Evolutionary conservation across 2,888 invertebrate species (phyloP), one percentile per base, ranked within the genome.

Genomic region (Drosophila yooni): DNA sequence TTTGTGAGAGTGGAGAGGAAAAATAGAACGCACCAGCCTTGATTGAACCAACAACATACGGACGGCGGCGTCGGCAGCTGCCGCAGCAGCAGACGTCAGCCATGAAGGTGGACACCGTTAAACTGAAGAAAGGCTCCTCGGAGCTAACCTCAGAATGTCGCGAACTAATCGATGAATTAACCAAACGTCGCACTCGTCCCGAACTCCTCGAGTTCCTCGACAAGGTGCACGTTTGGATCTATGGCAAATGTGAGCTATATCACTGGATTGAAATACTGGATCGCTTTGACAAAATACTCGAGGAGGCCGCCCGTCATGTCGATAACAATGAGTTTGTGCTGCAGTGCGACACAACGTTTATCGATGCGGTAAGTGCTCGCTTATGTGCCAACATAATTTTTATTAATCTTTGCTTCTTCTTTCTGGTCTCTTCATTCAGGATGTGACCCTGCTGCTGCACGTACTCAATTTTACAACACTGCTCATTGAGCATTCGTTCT

Each of bases 211-310:
- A 96, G 92, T 92, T 91, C 51, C 93, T 97, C 66, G 95, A 95
- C 73, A 95, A 95, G 79, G 95, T 97, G 76, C 96, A 96, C 84
- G 95, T 96, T 50, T 97, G 97, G 97, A 96, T 96, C 34, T 97
- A 96, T 93, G 97, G 97, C 61, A 97, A 97, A 94, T 97, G 97
- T 92, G 97, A 97, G 93, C 93, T 97, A 25, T 96, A 96, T 89
- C 97, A 97, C 92, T 97, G 97, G 97, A 96, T 97, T 75, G 96
- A 97, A 93, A 95, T 97, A 27, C 93, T 97, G 64, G 97, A 97
- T 93, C 94, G 95, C 51, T 96, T 96, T 89, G 96, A 96, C 91
- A 94, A 94, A 66, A 96, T 97, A 77, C 93, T 97, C 73, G 97
- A 96, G 82, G 95, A 95, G 90, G 96, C 96, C n/a, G 95, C 96